A percentile compares a stretch with the other conserved stretches of the same genome.
Conservation (phyloP, 2,113 vertebrate species). For the Callocephalon fimbriatum region DNA sequence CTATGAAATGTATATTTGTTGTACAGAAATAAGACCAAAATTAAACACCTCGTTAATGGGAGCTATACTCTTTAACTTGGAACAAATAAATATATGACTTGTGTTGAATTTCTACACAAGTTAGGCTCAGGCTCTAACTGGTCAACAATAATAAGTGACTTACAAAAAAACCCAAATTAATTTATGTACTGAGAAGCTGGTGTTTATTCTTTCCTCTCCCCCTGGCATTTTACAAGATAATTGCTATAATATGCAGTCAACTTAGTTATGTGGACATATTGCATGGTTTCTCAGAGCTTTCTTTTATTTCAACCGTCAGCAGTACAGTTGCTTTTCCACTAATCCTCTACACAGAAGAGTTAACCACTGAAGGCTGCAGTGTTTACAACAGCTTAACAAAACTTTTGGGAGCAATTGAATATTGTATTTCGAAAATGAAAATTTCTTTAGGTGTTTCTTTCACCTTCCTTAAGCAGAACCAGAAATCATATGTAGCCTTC, state of each 20-base stretch:
- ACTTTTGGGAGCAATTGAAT: not conserved
- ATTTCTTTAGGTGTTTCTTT: not conserved
- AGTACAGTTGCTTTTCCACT: not conserved
- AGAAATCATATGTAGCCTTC: not conserved
- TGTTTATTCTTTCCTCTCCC: not conserved
- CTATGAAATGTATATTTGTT: not conserved
- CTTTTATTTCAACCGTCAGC: not conserved
- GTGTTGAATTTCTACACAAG: not conserved
- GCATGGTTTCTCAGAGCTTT: not conserved
- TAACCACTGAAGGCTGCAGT: not conserved
- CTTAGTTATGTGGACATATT: not conserved
- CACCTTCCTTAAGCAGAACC: not conserved
- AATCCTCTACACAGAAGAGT: not conserved
- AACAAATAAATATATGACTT: not conserved
- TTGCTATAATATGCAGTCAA: not conserved
- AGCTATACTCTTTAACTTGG: not conserved
- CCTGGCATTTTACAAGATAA: not conserved
- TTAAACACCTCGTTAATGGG: not conserved
- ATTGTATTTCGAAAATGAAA: not conserved
- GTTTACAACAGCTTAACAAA: not conserved
- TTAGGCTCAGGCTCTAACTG: not conserved
- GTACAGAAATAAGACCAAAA: not conserved
- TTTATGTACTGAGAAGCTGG: not conserved
- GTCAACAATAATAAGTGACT: not conserved
- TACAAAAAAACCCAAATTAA: rapidly evolving